phyloP scores from a whole-genome alignment of 2,888 invertebrate genomes.

The Neoscelio sp. region DNA sequence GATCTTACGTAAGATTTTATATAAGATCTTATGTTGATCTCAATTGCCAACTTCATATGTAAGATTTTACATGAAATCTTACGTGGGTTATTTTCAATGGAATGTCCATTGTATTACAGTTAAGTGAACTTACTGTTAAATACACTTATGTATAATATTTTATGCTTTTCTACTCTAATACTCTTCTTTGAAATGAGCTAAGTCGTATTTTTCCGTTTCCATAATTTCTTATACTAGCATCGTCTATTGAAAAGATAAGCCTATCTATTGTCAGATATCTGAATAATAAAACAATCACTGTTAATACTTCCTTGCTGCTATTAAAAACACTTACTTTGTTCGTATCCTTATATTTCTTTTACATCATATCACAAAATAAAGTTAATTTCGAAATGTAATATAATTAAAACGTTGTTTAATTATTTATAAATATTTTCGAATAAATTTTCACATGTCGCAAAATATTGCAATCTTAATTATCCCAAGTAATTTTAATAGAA shows the following conservation, averaged over 20 bases:
- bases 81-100: too few species aligned
- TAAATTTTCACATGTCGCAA: too few species aligned
- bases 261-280: constrained; percentile 26
- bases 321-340: constrained; percentile 1
- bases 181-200: constrained; percentile 7
- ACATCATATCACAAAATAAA: too few species aligned
- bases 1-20: too few species aligned
- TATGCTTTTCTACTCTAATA: constrained; percentile 12
- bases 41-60: too few species aligned
- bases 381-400: too few species aligned
- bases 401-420: too few species aligned
- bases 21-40: too few species aligned
- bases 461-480: too few species aligned
- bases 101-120: neutral
- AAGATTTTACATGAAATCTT: too few species aligned
- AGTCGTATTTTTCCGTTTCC: constrained; percentile 15
- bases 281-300: constrained; percentile 35
- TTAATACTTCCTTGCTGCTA: neutral
- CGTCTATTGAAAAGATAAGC: constrained; percentile 22
- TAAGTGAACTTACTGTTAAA: constrained; percentile 4
- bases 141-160: neutral
- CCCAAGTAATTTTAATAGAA: too few species aligned
- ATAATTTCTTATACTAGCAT: constrained; percentile 10
- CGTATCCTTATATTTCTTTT: neutral
- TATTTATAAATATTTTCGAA: too few species aligned